Percentiles rank a stretch among this genome's conserved stretches.
Conservation (phyloP, 92 coral and sea anemone genomes). For the Virgularia gustaviana region DNA sequence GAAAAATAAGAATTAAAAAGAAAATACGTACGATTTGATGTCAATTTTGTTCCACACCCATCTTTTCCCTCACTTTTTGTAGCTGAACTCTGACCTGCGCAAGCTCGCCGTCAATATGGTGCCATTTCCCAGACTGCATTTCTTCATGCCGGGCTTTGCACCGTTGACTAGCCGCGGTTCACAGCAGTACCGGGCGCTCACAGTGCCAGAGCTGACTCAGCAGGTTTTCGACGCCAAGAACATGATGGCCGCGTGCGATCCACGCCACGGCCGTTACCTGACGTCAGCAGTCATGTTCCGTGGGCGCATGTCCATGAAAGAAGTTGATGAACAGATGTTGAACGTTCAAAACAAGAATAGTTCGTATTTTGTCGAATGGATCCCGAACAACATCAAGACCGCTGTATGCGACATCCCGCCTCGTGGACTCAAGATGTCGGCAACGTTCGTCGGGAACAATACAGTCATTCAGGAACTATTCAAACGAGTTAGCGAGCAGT, state of each 20-base stretch:
- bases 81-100: constrained; percentile 83
- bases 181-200: constrained; percentile 76
- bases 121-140: constrained; percentile 90
- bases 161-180: constrained; percentile 96
- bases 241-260: constrained; percentile 95
- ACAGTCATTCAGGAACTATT: constrained; percentile 85
- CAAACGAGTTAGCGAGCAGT: constrained; percentile 85
- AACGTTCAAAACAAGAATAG: constrained; percentile 65
- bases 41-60: background rate
- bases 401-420: constrained; percentile 98
- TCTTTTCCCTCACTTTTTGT: too few species aligned
- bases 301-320: constrained; percentile 95
- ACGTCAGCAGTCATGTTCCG: constrained; percentile 92
- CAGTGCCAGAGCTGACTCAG: constrained; percentile 81
- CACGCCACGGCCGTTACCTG: constrained; percentile 88
- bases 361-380: constrained; percentile 92
- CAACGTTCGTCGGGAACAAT: constrained; percentile 80
- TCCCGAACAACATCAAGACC: constrained; percentile 97
- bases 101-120: constrained; percentile 95
- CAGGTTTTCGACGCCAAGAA: constrained; percentile 82
- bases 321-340: constrained; percentile 93
- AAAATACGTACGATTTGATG: too few species aligned
- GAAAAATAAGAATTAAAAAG: background rate
- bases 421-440: constrained; percentile 92
- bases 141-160: constrained; percentile 95